Percentiles rank a stretch among this genome's conserved stretches.
These are phyloP conservation scores for Scatophagus argus DNA, from an alignment of 2,113 vertebrate genomes.

Conservation along the genomic window DNA sequence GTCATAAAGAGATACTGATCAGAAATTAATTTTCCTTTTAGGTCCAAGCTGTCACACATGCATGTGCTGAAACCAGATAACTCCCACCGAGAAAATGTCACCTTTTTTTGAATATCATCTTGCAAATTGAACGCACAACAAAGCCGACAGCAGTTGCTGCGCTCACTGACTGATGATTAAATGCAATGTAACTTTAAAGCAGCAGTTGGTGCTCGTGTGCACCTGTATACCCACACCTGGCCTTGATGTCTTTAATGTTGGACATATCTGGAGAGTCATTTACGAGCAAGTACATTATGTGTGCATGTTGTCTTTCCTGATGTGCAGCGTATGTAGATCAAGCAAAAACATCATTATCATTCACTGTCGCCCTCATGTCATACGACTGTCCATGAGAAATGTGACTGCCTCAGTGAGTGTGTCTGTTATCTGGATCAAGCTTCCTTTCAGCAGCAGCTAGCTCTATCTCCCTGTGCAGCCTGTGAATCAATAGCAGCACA, in stretches of 20 bases:
- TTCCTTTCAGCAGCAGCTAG: conserved; percentile 44
- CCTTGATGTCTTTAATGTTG: conserved; percentile 2
- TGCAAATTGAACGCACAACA: conserved; percentile 52
- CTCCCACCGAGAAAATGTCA: conserved; percentile 72
- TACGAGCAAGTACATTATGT: not conserved
- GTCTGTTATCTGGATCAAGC: conserved; percentile 39
- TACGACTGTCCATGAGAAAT: conserved; percentile 28
- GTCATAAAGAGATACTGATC: conserved; percentile 74
- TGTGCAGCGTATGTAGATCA: not conserved
- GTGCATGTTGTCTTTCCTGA: conserved; percentile 12
- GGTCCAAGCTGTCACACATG: conserved; percentile 49
- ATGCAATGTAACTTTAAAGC: conserved; percentile 35
- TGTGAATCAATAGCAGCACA: conserved; percentile 50
- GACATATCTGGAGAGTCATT: conserved; percentile 19
- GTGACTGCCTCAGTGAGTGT: conserved; percentile 9
- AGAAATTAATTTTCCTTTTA: conserved; percentile 75
- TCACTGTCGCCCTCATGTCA: conserved; percentile 21
- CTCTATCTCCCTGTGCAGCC: conserved; percentile 23
- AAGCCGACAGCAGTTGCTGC: conserved; percentile 26
- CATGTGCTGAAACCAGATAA: conserved; percentile 69
- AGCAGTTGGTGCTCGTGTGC: not conserved
- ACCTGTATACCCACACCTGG: conserved; percentile 5
- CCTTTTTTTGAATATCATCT: conserved; percentile 52
- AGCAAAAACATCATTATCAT: conserved; percentile 27
- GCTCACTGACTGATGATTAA: conserved; percentile 14